Evolutionary conservation across 2,888 invertebrate species (phyloP), one percentile per base, ranked within the genome.

Genomic region (Apamea monoglypha): DNA sequence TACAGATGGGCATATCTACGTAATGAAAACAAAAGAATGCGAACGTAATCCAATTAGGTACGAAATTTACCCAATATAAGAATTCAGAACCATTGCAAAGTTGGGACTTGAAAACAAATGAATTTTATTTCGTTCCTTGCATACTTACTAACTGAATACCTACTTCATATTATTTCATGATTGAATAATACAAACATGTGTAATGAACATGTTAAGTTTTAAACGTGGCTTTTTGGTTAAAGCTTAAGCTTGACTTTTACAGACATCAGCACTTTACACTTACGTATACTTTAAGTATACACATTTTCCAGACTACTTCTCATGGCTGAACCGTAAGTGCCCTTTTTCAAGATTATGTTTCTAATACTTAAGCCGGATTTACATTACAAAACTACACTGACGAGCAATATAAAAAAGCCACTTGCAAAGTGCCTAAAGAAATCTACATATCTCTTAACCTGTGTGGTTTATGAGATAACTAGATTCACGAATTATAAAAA

Each of bases 11-110:
- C 71, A 70, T 76, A 72, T 80, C 72, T 78, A 68, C 64, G 71
- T 78, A 78, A 86, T 82, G 61, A 76, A 88, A 88, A 84, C 73
- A 76, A 87, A 86, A 88, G 79, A 88, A 89, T 80, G 61, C 64
- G 78, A 84, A 81, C 80, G 61, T 83, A 90, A 89, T 87, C 78
- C 83, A 90, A 90, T 90, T 85, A 85, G 59, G 40, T 75, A 47
- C 78, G 56, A 70, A 67, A 69, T 84, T 69, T 82, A 82, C 78
- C 85, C 82, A 81, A 85, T 83, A 83, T 77, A 59, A 80, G 67
- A 80, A 78, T 82, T 81, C 74, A 84, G 64, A 74, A 68, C 80
- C 71, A 74, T 82, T 80, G 81, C 68, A 76, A 88, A 81, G 67
- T 81, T 86, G 69, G 68, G 56, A 74, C 66, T 77, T 76, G 61